Percentiles rank a stretch among this genome's conserved stretches.
Evolutionary conservation across 1,140 invertebrate species (phyloP).

Genomic region (Vanessa tameamea): DNA sequence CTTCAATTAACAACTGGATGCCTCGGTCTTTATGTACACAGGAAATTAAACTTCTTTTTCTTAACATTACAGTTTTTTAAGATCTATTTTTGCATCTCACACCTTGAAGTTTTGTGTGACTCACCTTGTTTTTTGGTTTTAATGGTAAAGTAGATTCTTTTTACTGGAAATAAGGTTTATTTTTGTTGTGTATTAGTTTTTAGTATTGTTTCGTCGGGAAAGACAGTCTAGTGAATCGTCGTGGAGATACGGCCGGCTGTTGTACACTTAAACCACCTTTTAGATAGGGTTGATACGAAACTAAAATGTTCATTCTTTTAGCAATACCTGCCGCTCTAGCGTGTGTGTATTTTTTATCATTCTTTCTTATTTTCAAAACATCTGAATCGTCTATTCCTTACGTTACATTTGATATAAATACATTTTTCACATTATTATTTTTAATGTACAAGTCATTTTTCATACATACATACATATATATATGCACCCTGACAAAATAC

Average conservation of each 20-base stretch:
- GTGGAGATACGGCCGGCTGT: conserved; percentile 48
- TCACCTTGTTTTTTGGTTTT: conserved; percentile 30
- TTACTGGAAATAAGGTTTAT: conserved; percentile 29
- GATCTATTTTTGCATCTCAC: conserved; percentile 47
- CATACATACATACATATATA: no score
- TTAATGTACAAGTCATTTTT: no score
- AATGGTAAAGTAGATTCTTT: conserved; percentile 22
- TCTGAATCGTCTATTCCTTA: no score
- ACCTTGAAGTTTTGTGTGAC: conserved; percentile 27
- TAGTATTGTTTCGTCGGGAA: conserved; percentile 38
- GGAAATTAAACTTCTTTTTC: conserved; percentile 57
- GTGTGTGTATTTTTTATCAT: neutral
- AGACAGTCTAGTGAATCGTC: conserved; percentile 50
- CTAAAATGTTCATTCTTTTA: neutral
- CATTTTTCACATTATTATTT: no score
- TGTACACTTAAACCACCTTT: conserved; percentile 54
- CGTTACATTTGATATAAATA: no score
- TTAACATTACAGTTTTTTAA: conserved; percentile 42
- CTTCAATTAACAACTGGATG: conserved; percentile 49
- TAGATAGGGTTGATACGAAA: conserved; percentile 36
- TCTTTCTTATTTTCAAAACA: neutral
- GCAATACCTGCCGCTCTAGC: neutral
- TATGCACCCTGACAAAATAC: no score
- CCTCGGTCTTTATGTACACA: conserved; percentile 41
- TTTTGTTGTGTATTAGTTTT: conserved; percentile 35